Conservation (phyloP, 2,888 invertebrate species). For the Andrena bucephala region DNA sequence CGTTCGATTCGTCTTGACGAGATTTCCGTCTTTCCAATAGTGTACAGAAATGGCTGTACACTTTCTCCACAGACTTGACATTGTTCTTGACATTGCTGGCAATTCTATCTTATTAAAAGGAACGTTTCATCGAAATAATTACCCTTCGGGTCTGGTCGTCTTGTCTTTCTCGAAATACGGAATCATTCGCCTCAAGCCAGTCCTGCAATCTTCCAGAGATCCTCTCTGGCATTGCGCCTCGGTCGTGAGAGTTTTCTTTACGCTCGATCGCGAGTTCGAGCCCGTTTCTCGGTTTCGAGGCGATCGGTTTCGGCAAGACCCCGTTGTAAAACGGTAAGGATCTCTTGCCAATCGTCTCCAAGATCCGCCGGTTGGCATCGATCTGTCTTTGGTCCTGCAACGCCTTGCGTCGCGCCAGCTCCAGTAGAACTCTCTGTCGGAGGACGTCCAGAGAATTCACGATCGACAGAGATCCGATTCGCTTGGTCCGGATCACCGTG, state of each 20-base stretch:
- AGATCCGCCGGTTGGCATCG: slow-evolving; percentile 90
- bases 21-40: no score
- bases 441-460: slow-evolving; percentile 95
- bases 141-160: slow-evolving; percentile 72
- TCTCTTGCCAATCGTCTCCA: slow-evolving; percentile 92
- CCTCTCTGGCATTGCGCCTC: slow-evolving; percentile 39
- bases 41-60: no score
- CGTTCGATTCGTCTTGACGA: no score
- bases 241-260: slow-evolving; percentile 26
- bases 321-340: slow-evolving; percentile 66
- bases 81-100: no score
- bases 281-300: slow-evolving; percentile 34
- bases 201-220: slow-evolving; percentile 57
- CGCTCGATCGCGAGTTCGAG: slow-evolving; percentile 40
- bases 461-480: slow-evolving; percentile 90
- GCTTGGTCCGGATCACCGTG: slow-evolving; percentile 72
- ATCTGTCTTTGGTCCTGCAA: slow-evolving; percentile 90
- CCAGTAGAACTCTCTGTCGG: slow-evolving; percentile 92
- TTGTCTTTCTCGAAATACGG: slow-evolving; percentile 62
- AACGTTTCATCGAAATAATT: slow-evolving; percentile 12
- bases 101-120: no score
- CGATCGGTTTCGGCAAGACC: slow-evolving; percentile 19
- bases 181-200: slow-evolving; percentile 71
- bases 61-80: no score
- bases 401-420: slow-evolving; percentile 93